These are phyloP conservation scores for Creontiades dilutus DNA, from an alignment of 2,888 invertebrate genomes.

Conservation along the genomic window DNA sequence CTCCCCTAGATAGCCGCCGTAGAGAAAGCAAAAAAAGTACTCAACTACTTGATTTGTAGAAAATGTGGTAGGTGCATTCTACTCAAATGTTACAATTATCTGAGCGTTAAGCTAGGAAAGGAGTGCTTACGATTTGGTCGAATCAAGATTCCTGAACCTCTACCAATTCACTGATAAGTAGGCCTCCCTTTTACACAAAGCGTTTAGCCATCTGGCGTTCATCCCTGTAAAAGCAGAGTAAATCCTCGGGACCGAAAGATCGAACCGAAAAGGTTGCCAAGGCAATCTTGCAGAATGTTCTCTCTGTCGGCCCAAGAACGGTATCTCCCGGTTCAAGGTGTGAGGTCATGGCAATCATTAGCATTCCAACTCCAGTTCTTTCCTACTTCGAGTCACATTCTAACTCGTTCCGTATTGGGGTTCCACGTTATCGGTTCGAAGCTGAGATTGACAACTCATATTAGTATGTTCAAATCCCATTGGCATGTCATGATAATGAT, in stretches of 20 bases:
- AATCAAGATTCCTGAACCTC: too few species aligned
- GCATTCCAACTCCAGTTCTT: conserved; percentile 60
- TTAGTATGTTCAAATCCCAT: neutral
- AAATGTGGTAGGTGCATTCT: too few species aligned
- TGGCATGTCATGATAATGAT: too few species aligned
- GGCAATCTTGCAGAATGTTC: conserved; percentile 24
- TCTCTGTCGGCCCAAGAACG: conserved; percentile 42
- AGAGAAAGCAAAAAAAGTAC: too few species aligned
- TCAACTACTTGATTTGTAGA: too few species aligned
- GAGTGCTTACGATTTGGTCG: too few species aligned
- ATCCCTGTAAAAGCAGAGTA: conserved; percentile 4
- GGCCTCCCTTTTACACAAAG: neutral
- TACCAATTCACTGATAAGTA: neutral
- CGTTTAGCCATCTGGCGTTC: neutral
- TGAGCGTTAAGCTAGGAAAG: too few species aligned
- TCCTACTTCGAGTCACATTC: conserved; percentile 45
- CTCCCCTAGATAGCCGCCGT: too few species aligned
- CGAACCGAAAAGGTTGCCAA: conserved; percentile 1
- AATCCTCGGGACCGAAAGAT: neutral
- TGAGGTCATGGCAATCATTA: conserved; percentile 65
- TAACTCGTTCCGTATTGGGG: conserved; percentile 21
- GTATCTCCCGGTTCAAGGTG: conserved; percentile 62
- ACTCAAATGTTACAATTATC: too few species aligned
- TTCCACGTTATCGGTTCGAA: neutral
- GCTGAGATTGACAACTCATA: neutral